Conservation (phyloP, 1,140 invertebrate species). For the Cydia amplana region DNA sequence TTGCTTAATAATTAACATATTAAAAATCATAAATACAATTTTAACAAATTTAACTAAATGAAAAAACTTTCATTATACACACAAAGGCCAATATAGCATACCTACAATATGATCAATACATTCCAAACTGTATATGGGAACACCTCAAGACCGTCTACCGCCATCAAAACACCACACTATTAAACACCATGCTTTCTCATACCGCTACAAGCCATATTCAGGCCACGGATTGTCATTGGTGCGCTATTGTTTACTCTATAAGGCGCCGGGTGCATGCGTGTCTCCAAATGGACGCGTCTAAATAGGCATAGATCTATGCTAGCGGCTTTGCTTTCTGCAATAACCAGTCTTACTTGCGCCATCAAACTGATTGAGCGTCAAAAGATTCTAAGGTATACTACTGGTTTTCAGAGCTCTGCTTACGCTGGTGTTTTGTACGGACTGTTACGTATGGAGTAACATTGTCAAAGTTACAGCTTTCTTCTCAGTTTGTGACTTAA, state of each 20-base stretch:
- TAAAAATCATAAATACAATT: too few relatives aligned
- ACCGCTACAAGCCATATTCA: constrained; percentile 66
- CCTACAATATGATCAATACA: neutral
- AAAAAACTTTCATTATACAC: too few relatives aligned
- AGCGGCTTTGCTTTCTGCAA: constrained; percentile 62
- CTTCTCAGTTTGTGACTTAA: constrained; percentile 76
- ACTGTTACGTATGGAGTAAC: constrained; percentile 72
- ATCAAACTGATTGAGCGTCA: constrained; percentile 24
- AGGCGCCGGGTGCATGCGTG: constrained; percentile 62
- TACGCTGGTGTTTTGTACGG: constrained; percentile 47
- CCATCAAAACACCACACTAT: neutral
- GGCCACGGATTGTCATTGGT: constrained; percentile 72
- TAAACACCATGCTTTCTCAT: constrained; percentile 19
- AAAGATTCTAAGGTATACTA: constrained; percentile 20
- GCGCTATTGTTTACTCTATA: constrained; percentile 76
- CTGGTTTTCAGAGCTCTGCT: constrained; percentile 43
- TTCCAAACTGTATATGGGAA: neutral
- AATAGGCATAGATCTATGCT: constrained; percentile 75
- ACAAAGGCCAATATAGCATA: neutral
- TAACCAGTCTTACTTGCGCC: constrained; percentile 50
- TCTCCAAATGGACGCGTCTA: constrained; percentile 71
- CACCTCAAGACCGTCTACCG: neutral
- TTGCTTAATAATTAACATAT: too few relatives aligned
- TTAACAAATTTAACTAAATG: too few relatives aligned
- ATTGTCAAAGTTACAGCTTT: constrained; percentile 77